phyloP scores from a whole-genome alignment of 64 coral and sea anemone genomes.

The Dendronephthya gigantea region DNA sequence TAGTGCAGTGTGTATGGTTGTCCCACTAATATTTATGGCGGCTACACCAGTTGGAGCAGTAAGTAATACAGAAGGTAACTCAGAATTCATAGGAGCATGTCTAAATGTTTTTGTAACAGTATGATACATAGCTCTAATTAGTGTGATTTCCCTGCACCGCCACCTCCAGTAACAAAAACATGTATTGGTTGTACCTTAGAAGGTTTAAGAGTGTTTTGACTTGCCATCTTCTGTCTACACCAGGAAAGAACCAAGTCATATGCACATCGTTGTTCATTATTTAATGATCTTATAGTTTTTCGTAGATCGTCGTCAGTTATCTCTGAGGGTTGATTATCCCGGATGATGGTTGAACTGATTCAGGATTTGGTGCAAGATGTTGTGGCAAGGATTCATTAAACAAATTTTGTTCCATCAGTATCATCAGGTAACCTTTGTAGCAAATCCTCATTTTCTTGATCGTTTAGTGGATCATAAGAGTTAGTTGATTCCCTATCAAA shows the following conservation, averaged over 20 bases:
- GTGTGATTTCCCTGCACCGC: neutral
- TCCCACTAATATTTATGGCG: neutral
- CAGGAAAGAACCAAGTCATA: neutral
- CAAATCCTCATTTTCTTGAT: constrained; percentile 5
- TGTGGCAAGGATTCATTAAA: neutral
- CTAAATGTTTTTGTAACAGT: neutral
- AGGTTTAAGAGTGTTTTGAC: neutral
- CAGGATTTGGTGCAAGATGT: neutral
- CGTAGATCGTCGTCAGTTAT: neutral
- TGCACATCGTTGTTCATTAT: neutral
- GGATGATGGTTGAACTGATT: neutral
- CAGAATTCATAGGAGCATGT: neutral
- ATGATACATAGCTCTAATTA: neutral
- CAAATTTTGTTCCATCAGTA: neutral
- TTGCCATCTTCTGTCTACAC: neutral
- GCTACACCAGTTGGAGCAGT: constrained; percentile 1
- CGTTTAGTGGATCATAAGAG: neutral
- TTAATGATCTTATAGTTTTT: neutral
- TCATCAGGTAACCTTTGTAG: neutral
- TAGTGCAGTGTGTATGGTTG: neutral
- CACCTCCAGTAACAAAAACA: neutral
- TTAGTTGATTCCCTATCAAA: neutral
- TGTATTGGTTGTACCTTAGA: neutral
- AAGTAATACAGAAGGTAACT: neutral
- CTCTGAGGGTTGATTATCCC: neutral